phyloP scores from a whole-genome alignment of 2,113 vertebrate species.

The Oostethus manadensis region DNA sequence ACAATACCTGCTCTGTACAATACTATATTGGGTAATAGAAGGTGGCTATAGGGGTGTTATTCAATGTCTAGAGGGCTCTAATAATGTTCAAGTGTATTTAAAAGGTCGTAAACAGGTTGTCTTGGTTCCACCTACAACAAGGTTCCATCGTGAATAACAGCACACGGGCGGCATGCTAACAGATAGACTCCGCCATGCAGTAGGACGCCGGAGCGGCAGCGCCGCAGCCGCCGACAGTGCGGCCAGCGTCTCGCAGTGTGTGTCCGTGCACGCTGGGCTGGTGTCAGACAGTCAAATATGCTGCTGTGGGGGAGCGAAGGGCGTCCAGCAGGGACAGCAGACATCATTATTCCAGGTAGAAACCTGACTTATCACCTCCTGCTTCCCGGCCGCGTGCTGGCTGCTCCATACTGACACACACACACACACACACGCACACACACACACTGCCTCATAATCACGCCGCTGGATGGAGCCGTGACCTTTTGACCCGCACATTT shows the following conservation, averaged over 20 bases:
- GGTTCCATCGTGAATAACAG: no score
- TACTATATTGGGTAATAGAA: no score
- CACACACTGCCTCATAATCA: constrained; percentile 5
- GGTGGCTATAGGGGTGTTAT: no score
- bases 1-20: no score
- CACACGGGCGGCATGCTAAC: no score
- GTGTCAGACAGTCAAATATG: constrained; percentile 30
- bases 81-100: no score
- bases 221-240: background rate
- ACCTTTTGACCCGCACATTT: constrained; percentile 7
- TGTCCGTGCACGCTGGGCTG: background rate
- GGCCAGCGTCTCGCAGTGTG: background rate
- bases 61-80: no score
- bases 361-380: constrained; percentile 49
- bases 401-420: constrained; percentile 29
- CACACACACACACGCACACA: constrained; percentile 9
- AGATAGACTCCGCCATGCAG: no score
- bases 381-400: constrained; percentile 23
- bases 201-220: no score
- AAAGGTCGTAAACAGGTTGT: no score
- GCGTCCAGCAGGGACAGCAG: constrained; percentile 28
- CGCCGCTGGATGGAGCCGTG: constrained; percentile 10
- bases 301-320: constrained; percentile 9
- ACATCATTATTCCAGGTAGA: constrained; percentile 43
- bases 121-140: no score